Percentiles rank a stretch among this genome's conserved stretches.
Conservation (phyloP, 2,797 vertebrate species). For the Macrochelys suwanniensis region DNA sequence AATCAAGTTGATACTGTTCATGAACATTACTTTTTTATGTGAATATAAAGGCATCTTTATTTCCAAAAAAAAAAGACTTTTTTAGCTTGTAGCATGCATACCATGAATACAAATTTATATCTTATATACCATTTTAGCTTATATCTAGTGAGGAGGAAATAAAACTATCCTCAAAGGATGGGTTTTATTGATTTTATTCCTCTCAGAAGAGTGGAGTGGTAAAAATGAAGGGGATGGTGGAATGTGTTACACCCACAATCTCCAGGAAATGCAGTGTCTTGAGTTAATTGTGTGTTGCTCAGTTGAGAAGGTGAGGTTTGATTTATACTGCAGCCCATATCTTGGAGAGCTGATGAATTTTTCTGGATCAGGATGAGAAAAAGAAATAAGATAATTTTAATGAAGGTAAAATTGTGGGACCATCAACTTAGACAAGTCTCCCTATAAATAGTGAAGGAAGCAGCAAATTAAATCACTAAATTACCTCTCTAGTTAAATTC, state of each 20-base stretch:
- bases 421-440: not conserved
- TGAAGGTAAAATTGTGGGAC: slow-evolving; percentile 42
- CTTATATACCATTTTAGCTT: too few relatives aligned
- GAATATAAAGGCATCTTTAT: not conserved
- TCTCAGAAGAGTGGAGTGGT: slow-evolving; percentile 28
- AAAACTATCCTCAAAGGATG: slow-evolving; percentile 35
- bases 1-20: not conserved
- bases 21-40: slow-evolving; percentile 2
- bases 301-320: slow-evolving; percentile 7
- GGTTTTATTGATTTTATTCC: slow-evolving; percentile 37
- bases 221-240: slow-evolving; percentile 10
- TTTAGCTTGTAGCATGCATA: not conserved
- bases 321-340: slow-evolving; percentile 36
- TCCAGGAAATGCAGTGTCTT: not conserved
- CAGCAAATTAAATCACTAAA: slow-evolving; percentile 34
- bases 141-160: slow-evolving; percentile 35
- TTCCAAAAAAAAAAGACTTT: not conserved
- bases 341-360: slow-evolving; percentile 38
- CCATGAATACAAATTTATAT: too few relatives aligned
- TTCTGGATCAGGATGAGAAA: slow-evolving; percentile 24
- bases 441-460: slow-evolving; percentile 58
- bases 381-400: slow-evolving; percentile 33
- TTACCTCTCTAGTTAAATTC: not conserved
- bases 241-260: accelerated
- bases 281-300: not conserved